phyloP scores from a whole-genome alignment of 2,113 vertebrate genomes.

The Leucoraja erinaceus region DNA sequence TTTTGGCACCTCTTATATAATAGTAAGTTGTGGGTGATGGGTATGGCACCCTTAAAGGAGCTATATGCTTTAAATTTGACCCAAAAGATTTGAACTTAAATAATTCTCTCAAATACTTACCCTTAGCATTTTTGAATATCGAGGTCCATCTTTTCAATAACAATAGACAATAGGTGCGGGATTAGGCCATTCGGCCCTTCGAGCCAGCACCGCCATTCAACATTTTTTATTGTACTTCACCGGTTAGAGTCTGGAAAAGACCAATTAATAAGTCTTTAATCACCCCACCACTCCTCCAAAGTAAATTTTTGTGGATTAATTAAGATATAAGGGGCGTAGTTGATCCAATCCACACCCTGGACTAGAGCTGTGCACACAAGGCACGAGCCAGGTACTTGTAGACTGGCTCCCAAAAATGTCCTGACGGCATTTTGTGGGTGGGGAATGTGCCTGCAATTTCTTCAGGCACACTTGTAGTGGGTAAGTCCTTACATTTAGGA shows the following conservation, averaged over 20 bases:
- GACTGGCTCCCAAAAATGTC: background rate
- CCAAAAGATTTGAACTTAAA: background rate
- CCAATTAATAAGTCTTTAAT: background rate
- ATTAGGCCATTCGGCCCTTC: too few species aligned
- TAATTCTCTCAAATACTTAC: background rate
- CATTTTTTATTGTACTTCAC: background rate
- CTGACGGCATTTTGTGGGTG: background rate
- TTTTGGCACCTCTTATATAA: conserved; percentile 37
- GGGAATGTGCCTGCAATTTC: background rate
- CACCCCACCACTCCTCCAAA: too few species aligned
- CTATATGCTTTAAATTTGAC: conserved; percentile 27
- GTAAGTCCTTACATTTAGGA: background rate
- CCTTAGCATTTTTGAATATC: background rate
- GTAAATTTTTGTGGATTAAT: background rate
- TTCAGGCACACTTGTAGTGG: background rate
- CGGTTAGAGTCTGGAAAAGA: background rate
- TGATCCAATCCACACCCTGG: background rate
- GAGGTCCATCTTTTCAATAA: background rate
- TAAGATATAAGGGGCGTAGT: background rate
- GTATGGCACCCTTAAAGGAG: background rate
- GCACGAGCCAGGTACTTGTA: background rate
- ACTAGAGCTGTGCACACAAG: background rate
- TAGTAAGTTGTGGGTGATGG: background rate
- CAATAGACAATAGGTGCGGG: too few species aligned
- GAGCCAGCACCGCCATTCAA: too few species aligned